Base-by-base conservation (phyloP, 2,888 invertebrate genomes). In the Aspidapion aeneum region DNA sequence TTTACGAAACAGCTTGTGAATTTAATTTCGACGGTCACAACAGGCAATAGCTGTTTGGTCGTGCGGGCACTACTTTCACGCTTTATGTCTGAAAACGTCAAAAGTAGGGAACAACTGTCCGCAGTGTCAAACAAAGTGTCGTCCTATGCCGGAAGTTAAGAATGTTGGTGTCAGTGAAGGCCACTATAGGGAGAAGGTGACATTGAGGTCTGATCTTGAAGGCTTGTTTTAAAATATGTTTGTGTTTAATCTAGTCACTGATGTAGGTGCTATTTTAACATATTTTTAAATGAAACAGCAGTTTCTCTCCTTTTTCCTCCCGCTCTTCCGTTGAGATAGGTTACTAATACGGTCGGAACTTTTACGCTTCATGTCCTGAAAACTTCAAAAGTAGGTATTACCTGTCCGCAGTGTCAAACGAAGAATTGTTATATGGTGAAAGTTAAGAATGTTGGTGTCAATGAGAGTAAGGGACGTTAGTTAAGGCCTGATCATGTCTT, bases 321-420 rank as follows among this genome's bases (percentile, higher is more conserved):
- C n/a, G n/a, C n/a, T n/a, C n/a, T n/a, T n/a, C 71, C 74, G 61
- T 66, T 68, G 20, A 72, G 55, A 70, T 73, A 3, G 72, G 79
- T n/a, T 80, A 77, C 75, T 76, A 77, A 55, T 80, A 80, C 66
- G 79, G 79, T 1, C 80, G 80, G 66, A 72, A 72, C 61, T 80
- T 77, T 67, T 80, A 80, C 66, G 66, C 67, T 18, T 61, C 68
- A 2, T 76, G 77, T 68, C 21, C 62, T 74, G 22, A 69, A 68
- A 60, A 66, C 72, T 55, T 65, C 71, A 20, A 73, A 75, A 63
- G 69, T 68, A 18, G 71, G 70, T 21, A 68, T 71, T 22, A 64
- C 63, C 18, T 80, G 80, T 70, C 79, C 79, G 1, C 69, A 73
- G 54, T 80, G 80, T 70, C 71, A 76, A 59, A 69, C 68, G 50